Evolutionary conservation across 2,797 vertebrate species (phyloP).

Genomic region (Neosalanx taihuensis): DNA sequence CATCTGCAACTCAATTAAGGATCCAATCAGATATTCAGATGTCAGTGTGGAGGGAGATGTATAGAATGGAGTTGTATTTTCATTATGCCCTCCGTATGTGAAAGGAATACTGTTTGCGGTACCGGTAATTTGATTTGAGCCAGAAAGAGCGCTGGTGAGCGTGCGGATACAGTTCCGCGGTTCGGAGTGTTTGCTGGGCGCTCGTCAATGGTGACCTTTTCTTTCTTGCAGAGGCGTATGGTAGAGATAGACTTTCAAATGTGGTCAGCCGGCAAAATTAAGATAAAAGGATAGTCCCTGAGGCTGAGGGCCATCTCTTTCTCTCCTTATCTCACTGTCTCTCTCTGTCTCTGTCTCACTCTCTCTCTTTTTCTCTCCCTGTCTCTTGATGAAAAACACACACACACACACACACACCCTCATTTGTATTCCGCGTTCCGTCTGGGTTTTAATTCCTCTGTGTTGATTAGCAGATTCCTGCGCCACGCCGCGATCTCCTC

Average conservation of each 20-base stretch:
- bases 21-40: constrained; percentile 52
- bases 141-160: background rate
- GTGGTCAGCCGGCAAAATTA: no score
- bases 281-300: background rate
- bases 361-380: constrained; percentile 12
- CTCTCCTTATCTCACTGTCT: constrained; percentile 7
- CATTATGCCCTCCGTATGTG: constrained; percentile 30
- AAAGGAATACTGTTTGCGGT: background rate
- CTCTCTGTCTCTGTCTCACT: background rate
- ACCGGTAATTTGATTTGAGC: constrained; percentile 32
- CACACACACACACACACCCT: constrained; percentile 5
- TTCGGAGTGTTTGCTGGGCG: background rate
- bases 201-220: background rate
- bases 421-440: background rate
- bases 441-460: background rate
- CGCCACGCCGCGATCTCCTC: background rate
- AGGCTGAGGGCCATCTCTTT: constrained; percentile 1
- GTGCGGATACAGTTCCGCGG: constrained; percentile 11
- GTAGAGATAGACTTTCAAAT: background rate
- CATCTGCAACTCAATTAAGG: constrained; percentile 27
- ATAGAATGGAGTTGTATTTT: constrained; percentile 46
- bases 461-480: background rate
- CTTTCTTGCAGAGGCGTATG: background rate
- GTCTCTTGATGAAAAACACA: constrained; percentile 3
- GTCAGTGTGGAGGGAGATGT: constrained; percentile 57